These are phyloP conservation scores for Hozukius guyotensis DNA, from an alignment of 2,797 vertebrate species.

Conservation along the genomic window DNA sequence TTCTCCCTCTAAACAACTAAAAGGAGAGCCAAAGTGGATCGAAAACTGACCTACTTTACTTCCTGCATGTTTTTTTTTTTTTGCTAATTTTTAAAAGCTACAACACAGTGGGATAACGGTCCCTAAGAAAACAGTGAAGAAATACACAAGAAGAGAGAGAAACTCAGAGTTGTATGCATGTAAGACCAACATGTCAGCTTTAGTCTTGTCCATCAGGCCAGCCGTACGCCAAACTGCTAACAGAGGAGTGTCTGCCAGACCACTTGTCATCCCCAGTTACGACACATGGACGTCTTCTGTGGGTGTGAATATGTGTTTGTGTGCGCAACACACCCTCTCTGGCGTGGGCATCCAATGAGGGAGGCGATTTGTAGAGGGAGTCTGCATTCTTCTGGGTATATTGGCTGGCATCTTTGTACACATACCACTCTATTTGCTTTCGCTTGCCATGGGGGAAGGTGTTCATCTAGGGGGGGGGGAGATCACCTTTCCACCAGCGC, in stretches of 20 bases:
- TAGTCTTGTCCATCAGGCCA: constrained; percentile 20
- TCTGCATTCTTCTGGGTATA: constrained; percentile 51
- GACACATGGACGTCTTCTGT: constrained; percentile 38
- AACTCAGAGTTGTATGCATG: background rate
- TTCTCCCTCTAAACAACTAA: constrained; percentile 20
- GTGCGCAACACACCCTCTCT: constrained; percentile 25
- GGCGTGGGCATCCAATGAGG: constrained; percentile 27
- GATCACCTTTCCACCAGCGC: constrained; percentile 37
- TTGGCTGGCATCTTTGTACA: constrained; percentile 28
- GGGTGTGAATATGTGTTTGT: constrained; percentile 32
- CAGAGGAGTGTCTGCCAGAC: constrained; percentile 43
- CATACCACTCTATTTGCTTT: constrained; percentile 42
- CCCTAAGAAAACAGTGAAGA: constrained; percentile 4
- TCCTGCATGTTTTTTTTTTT: constrained; percentile 13
- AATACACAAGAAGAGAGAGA: constrained; percentile 3
- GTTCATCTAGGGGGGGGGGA: background rate
- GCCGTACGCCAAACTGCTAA: constrained; percentile 31
- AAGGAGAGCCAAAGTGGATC: background rate
- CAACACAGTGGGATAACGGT: background rate
- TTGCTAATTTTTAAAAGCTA: constrained; percentile 16
- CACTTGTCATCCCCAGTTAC: constrained; percentile 56
- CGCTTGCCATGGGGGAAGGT: constrained; percentile 11
- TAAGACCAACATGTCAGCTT: constrained; percentile 7
- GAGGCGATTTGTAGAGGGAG: constrained; percentile 11
- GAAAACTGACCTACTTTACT: constrained; percentile 31